phyloP scores from a whole-genome alignment of 2,888 invertebrate genomes.

The Terebella lapidaria region DNA sequence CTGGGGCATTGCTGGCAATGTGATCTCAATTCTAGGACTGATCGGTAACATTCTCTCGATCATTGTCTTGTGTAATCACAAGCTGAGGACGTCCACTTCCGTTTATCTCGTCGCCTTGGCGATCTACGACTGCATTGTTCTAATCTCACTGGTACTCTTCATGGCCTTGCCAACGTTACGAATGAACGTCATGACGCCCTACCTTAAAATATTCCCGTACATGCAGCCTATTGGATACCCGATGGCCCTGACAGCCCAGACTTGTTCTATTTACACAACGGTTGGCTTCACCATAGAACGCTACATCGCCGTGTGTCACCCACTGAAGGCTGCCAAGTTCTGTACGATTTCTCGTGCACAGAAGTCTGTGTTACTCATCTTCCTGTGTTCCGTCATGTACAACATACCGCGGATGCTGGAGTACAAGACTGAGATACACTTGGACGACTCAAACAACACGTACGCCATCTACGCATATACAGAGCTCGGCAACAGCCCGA shows the following conservation, averaged over 20 bases:
- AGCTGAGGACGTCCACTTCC: slow-evolving; percentile 94
- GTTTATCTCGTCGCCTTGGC: slow-evolving; percentile 89
- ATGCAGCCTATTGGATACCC: slow-evolving; percentile 73
- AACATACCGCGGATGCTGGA: slow-evolving; percentile 68
- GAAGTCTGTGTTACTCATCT: slow-evolving; percentile 76
- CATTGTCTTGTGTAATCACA: slow-evolving; percentile 59
- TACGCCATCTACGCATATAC: slow-evolving; percentile 28
- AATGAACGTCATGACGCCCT: slow-evolving; percentile 60
- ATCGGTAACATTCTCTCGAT: slow-evolving; percentile 47
- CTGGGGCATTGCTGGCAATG: slow-evolving; percentile 82
- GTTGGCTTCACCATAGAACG: slow-evolving; percentile 71
- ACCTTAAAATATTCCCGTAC: slow-evolving; percentile 71
- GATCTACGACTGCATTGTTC: slow-evolving; percentile 84
- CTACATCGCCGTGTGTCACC: slow-evolving; percentile 74
- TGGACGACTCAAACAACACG: slow-evolving; percentile 27
- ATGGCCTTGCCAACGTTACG: slow-evolving; percentile 54
- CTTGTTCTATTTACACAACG: slow-evolving; percentile 85
- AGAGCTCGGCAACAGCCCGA: slow-evolving; percentile 34
- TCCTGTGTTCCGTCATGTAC: slow-evolving; percentile 77
- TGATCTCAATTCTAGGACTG: slow-evolving; percentile 72
- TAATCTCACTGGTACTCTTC: slow-evolving; percentile 58
- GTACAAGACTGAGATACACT: slow-evolving; percentile 36
- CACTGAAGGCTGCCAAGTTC: slow-evolving; percentile 79
- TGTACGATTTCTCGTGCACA: slow-evolving; percentile 85
- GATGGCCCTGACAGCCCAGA: slow-evolving; percentile 80